Conservation (phyloP, 2,113 vertebrate genomes). For the Psammodynastes pulverulentus region DNA sequence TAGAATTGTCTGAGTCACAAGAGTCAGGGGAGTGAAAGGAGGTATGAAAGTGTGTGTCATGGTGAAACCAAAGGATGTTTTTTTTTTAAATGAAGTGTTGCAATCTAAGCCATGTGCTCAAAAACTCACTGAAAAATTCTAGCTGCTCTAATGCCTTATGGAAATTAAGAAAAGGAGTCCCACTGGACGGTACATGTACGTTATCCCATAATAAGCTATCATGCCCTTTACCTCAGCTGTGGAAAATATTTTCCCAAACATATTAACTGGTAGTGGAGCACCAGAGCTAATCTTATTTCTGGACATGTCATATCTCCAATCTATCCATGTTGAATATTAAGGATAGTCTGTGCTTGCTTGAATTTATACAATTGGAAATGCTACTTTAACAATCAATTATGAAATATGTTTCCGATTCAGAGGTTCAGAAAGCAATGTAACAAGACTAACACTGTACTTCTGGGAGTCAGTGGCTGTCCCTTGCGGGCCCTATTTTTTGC, state of each 20-base stretch:
- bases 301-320: background rate
- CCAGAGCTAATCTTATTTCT: background rate
- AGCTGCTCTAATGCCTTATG: background rate
- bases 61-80: background rate
- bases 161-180: background rate
- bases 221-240: background rate
- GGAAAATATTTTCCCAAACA: background rate
- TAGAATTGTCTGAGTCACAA: background rate
- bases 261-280: background rate
- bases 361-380: background rate
- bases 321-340: background rate
- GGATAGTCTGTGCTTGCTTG: background rate
- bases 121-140: background rate
- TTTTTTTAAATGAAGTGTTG: background rate
- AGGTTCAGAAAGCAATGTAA: background rate
- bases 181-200: background rate
- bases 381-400: background rate
- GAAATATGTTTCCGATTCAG: background rate
- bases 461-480: background rate
- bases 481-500: background rate
- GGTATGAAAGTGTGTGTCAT: background rate
- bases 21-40: background rate
- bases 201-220: background rate
- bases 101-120: background rate
- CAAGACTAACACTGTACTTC: background rate